Conservation (phyloP, 2,797 vertebrate species). For the Sebastes diploproa region DNA sequence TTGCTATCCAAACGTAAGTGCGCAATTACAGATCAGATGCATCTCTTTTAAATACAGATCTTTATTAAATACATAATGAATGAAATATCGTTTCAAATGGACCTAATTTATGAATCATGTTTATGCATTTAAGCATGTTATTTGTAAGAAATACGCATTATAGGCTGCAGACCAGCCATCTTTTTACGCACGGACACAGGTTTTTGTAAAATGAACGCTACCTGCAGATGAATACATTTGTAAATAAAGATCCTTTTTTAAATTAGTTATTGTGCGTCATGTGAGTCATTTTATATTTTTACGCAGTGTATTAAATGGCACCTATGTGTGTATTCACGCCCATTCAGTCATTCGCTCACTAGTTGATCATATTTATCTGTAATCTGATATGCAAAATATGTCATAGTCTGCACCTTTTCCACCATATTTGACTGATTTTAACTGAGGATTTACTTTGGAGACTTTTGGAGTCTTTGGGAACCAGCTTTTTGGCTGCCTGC, state of each 20-base stretch:
- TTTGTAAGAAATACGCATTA: background rate
- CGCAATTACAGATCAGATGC: background rate
- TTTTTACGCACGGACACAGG: conserved; percentile 27
- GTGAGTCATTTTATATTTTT: conserved; percentile 5
- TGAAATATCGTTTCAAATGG: background rate
- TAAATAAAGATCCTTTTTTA: conserved; percentile 53
- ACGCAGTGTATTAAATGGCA: background rate
- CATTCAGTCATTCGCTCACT: background rate
- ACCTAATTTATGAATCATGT: background rate
- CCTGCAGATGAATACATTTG: conserved; percentile 18
- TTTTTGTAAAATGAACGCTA: conserved; percentile 36
- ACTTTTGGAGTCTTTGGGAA: background rate
- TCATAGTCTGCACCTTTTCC: background rate
- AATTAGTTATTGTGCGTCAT: conserved; percentile 6
- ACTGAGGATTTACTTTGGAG: background rate
- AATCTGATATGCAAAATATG: background rate
- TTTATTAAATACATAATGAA: conserved; percentile 1
- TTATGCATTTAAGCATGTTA: background rate
- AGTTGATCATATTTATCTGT: background rate
- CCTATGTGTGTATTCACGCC: background rate
- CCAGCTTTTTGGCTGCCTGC: background rate
- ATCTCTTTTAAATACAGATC: background rate
- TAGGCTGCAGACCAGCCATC: background rate
- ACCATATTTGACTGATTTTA: background rate
- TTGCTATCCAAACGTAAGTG: background rate